Evolutionary conservation across 2,113 vertebrate species (phyloP), one percentile per base, ranked within the genome.

Genomic region (Nematolebias whitei): DNA sequence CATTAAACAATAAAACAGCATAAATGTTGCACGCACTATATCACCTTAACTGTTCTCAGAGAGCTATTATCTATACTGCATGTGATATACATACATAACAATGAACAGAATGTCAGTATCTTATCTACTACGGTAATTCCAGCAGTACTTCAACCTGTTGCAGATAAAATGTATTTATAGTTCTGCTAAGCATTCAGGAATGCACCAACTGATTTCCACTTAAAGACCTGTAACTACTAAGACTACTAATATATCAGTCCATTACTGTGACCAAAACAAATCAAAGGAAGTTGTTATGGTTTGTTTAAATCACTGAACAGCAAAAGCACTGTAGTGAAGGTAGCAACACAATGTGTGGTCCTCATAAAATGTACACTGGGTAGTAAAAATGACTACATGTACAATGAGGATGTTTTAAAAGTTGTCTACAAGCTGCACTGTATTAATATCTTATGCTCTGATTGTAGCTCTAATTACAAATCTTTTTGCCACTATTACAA

Each of bases 151-250:
- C 40, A 55, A 48, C 35, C 29, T 1, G 2, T 6, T n/a, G 23
- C 41, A 62, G 48, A 65, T 69, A 73, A 70, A 56, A 24, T 38
- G 4, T 78, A 41, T 69, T 62, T 54, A 49, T 26, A 55, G 63
- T 50, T 29, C 13, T 8, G n/a, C 61, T 50, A 48, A 11, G 14
- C 20, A 13, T 40, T 48, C 32, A 4, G 47, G 39, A 59, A 60
- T 4, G 20, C 39, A 51, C 22, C 49, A 41, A 32, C 45, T 47
- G 19, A 29, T 26, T 29, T 32, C 23, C 2, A 47, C 61, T 44
- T 23, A 35, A 12, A 35, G 20, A 59, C 3, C 1, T 38, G 22
- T 23, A 1, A 22, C 38, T 16, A 32, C 13, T 20, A 23, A n/a
- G 50, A 49, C 8, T 18, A 2, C 5, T 23, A 49, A 23, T 49